Evolutionary conservation across 1,140 invertebrate genomes (phyloP).

Genomic region (Fopius arisanus): DNA sequence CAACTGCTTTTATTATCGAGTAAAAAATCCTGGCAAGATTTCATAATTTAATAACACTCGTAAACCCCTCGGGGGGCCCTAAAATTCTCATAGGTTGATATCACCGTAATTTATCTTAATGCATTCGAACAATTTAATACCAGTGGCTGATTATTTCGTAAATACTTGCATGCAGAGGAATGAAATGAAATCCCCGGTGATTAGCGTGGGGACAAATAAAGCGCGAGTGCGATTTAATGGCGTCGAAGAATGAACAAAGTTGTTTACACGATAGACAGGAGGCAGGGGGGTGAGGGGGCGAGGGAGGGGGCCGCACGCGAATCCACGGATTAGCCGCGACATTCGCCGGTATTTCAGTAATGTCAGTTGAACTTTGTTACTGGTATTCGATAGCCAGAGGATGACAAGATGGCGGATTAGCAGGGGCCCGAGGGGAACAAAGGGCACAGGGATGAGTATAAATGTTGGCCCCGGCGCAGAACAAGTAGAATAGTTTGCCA

Average conservation of each 20-base stretch:
- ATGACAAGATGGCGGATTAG: background rate
- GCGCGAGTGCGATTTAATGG: background rate
- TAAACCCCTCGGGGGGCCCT: background rate
- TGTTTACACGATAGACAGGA: background rate
- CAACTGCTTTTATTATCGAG: background rate
- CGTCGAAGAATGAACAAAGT: background rate
- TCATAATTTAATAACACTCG: background rate
- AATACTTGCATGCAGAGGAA: background rate
- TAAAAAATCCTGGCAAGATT: slow-evolving; percentile 1
- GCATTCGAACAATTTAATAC: background rate
- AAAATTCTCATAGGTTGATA: background rate
- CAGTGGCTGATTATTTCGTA: background rate
- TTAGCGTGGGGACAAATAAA: background rate
- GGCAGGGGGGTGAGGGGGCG: background rate
- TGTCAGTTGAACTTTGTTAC: slow-evolving; percentile 39
- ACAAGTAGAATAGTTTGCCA: slow-evolving; percentile 29
- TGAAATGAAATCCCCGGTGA: background rate
- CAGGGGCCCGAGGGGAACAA: background rate
- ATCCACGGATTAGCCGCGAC: no score
- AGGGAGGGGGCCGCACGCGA: no score
- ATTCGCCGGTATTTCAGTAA: slow-evolving; percentile 62
- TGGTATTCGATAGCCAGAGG: slow-evolving; percentile 46
- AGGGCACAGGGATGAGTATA: background rate
- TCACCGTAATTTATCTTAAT: slow-evolving; percentile 1
- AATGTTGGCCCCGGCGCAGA: slow-evolving; percentile 30